These are phyloP conservation scores for Drosophila burlai DNA, from an alignment of 1,140 invertebrate species.

Conservation along the genomic window DNA sequence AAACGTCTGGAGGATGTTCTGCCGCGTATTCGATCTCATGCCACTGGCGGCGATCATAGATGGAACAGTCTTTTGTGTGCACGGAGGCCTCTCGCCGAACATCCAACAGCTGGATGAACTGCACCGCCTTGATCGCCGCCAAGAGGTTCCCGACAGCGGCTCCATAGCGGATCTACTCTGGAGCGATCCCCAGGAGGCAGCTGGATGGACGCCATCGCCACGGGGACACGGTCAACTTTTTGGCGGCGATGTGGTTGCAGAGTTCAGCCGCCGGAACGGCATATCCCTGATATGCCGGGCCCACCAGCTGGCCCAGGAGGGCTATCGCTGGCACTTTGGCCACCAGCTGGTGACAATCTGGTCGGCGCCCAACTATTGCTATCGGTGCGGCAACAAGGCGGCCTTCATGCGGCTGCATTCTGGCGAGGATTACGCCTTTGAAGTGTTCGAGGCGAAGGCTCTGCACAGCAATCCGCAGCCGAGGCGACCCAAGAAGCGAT, in stretches of 20 bases:
- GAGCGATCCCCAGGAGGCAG: constrained; percentile 98
- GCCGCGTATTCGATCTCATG: constrained; percentile 99
- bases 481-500: constrained; percentile 23
- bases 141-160: constrained; percentile 99
- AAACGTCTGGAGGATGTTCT: constrained; percentile 99
- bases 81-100: constrained; percentile 98
- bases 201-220: constrained; percentile 97
- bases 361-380: constrained; percentile 99
- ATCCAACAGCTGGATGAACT: constrained; percentile 99
- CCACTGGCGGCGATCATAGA: constrained; percentile 99
- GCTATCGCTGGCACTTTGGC: constrained; percentile 99
- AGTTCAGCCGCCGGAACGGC: constrained; percentile 98
- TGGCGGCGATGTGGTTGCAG: constrained; percentile 97
- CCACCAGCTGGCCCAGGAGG: constrained; percentile 99
- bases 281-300: constrained; percentile 99
- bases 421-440: constrained; percentile 6
- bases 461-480: constrained; percentile 34
- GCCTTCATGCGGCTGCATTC: constrained; percentile 10
- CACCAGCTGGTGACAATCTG: constrained; percentile 99
- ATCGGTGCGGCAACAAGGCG: constrained; percentile 89
- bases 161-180: constrained; percentile 99
- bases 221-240: constrained; percentile 99
- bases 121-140: constrained; percentile 98
- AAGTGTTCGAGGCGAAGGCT: constrained; percentile 30
- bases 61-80: constrained; percentile 99